A percentile compares a stretch with the other conserved stretches of the same genome.
Evolutionary conservation across 1,140 invertebrate species (phyloP).

Genomic region (Archivesica marissinica): DNA sequence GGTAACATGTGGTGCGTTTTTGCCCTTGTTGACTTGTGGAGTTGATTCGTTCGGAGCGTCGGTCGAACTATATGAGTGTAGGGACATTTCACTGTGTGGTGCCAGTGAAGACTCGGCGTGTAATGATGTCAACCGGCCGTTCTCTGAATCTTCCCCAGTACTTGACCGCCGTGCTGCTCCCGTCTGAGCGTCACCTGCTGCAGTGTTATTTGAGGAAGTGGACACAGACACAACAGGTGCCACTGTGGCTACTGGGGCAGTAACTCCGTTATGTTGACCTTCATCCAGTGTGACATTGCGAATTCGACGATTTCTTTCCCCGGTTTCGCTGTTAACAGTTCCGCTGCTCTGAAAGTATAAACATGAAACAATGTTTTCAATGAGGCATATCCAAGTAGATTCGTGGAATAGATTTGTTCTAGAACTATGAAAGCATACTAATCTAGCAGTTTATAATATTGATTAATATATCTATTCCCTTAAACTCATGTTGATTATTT

Average conservation of each 20-base stretch:
- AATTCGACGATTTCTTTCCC: slow-evolving; percentile 40
- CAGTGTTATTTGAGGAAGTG: background rate
- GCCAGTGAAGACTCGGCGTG: slow-evolving; percentile 8
- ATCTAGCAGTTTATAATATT: too few species aligned
- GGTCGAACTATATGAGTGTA: slow-evolving; percentile 34
- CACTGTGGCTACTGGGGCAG: slow-evolving; percentile 46
- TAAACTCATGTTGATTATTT: too few species aligned
- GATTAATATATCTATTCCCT: too few species aligned
- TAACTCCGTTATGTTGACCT: background rate
- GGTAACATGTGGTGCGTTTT: background rate
- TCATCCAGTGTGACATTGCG: slow-evolving; percentile 7
- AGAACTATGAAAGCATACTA: too few species aligned
- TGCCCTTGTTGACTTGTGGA: background rate
- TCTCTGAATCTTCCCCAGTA: slow-evolving; percentile 19
- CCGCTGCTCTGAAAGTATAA: slow-evolving; percentile 50
- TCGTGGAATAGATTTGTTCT: too few species aligned
- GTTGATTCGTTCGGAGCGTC: background rate
- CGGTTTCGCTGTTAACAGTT: slow-evolving; percentile 55
- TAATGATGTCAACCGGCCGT: background rate
- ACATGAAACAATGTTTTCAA: too few species aligned
- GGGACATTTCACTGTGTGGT: slow-evolving; percentile 34
- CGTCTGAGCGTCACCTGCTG: background rate
- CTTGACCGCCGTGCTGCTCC: background rate
- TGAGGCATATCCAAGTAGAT: too few species aligned
- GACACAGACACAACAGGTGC: background rate